Base-by-base conservation (phyloP, 2,888 invertebrate genomes). In the Pristionchus entomophagus region DNA sequence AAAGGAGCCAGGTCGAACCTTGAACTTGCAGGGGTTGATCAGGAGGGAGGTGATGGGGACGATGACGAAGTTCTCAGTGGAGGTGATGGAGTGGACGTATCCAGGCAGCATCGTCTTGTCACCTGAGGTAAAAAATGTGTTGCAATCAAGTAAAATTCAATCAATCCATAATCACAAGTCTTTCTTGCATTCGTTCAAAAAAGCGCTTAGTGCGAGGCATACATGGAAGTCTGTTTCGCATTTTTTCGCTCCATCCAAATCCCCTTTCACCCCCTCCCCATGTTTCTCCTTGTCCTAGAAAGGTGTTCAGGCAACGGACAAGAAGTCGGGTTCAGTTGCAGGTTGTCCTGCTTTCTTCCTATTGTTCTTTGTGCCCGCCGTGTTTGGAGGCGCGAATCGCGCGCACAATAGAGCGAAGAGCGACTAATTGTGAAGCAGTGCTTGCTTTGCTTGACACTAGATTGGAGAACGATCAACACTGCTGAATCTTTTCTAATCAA, bases 11-110 rank as follows among this genome's bases (percentile, higher is more conserved):
- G 10, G 69, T 49, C 17, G n/a, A 19, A 86, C 87, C 86, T 93
- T 93, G 91, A 93, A 93, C 86, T 93, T 93, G 90, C 93, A 93
- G 51, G 93, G 93, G 84, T 93, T 93, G 89, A 93, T 91, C 3
- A 93, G 87, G 53, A 93, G 88, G 32, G 93, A 93, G 59, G 92
- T 93, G 59, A 93, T 89, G 38, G 93, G 93, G 14, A 93, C 86
- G 69, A 93, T 91, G 73, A 93, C 87, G 87, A 88, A 93, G 86
- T 91, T 91, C 81, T 93, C 91, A 38, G 93, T 93, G 29, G 93
- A 92, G 17, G 92, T 92, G 85, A 93, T 92, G 1, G 92, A 93
- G 78, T 93, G 93, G 62, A 93, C 90, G 86, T 93, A 93, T 84
- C 93, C 92, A 45, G 93, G 92, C 26, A 93, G 90, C 51, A 90